Percentiles rank a stretch among this genome's conserved stretches.
phyloP scores from a whole-genome alignment of 2,113 vertebrate genomes.

The Dolichotis patagonum region DNA sequence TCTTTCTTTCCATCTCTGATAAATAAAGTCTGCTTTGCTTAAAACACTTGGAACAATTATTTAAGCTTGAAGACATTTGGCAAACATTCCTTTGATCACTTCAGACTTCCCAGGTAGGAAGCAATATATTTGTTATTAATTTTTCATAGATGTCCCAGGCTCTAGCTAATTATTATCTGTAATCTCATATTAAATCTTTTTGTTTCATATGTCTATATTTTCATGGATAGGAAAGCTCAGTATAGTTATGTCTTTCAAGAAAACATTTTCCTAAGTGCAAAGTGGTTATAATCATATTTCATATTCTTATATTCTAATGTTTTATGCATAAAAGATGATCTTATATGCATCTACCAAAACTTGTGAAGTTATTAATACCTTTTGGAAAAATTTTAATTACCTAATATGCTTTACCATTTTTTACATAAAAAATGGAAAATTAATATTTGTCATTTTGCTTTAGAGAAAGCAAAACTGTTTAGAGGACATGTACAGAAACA shows the following conservation, averaged over 20 bases:
- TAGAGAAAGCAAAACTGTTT: background rate
- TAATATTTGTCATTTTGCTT: background rate
- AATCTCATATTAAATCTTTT: constrained; percentile 36
- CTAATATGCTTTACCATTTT: background rate
- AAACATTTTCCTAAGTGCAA: constrained; percentile 5
- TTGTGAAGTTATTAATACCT: background rate
- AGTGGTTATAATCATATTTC: background rate
- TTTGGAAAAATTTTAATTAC: constrained; percentile 28
- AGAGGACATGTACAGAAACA: background rate
- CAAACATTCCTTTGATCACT: background rate
- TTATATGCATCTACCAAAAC: constrained; percentile 17
- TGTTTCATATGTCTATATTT: constrained; percentile 51
- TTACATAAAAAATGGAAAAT: background rate
- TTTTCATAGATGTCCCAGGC: background rate
- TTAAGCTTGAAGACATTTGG: constrained; percentile 24
- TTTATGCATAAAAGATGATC: background rate
- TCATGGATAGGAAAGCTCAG: background rate
- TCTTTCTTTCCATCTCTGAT: background rate
- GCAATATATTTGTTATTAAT: background rate
- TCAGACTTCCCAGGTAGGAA: constrained; percentile 1
- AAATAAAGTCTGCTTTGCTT: constrained; percentile 11
- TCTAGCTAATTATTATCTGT: background rate
- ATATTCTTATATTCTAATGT: background rate
- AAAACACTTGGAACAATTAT: background rate
- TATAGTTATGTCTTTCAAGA: constrained; percentile 3